Evolutionary conservation across 2,888 invertebrate species (phyloP).

Genomic region (Lottia scabra): DNA sequence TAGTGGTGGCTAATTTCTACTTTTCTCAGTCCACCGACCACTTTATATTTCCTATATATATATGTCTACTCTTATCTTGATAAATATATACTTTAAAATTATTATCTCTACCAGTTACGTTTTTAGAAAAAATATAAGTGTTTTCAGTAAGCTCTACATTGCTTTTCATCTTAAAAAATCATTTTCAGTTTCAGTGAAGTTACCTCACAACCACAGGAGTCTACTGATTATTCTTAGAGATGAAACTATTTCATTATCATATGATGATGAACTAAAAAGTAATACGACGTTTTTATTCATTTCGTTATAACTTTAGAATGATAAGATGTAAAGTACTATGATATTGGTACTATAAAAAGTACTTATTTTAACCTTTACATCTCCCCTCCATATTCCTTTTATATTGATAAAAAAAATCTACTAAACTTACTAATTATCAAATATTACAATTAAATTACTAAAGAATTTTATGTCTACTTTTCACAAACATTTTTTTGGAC

Average conservation of each 20-base stretch:
- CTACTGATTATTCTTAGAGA: neutral
- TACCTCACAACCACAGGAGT: neutral
- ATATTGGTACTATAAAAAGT: too few species aligned
- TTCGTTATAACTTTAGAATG: neutral
- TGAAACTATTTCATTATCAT: constrained; percentile 4
- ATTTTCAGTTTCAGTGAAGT: constrained; percentile 4
- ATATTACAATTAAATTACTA: too few species aligned
- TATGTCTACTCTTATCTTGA: neutral
- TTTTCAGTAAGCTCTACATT: neutral
- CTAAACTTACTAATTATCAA: too few species aligned
- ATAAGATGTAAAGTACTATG: neutral
- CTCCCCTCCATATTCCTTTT: too few species aligned
- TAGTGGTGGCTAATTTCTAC: neutral
- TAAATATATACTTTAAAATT: neutral
- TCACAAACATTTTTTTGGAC: too few species aligned
- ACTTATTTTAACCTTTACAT: too few species aligned
- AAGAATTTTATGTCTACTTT: too few species aligned
- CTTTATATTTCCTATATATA: neutral
- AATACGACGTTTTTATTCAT: neutral
- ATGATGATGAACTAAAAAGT: neutral
- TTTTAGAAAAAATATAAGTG: neutral
- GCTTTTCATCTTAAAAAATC: constrained; percentile 3
- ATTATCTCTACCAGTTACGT: neutral
- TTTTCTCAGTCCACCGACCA: neutral
- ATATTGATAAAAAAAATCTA: too few species aligned